Percentiles rank a stretch among this genome's conserved stretches.
These are phyloP conservation scores for Zhuqinia jingwanae DNA, from an alignment of 2,888 invertebrate species.

Conservation along the genomic window DNA sequence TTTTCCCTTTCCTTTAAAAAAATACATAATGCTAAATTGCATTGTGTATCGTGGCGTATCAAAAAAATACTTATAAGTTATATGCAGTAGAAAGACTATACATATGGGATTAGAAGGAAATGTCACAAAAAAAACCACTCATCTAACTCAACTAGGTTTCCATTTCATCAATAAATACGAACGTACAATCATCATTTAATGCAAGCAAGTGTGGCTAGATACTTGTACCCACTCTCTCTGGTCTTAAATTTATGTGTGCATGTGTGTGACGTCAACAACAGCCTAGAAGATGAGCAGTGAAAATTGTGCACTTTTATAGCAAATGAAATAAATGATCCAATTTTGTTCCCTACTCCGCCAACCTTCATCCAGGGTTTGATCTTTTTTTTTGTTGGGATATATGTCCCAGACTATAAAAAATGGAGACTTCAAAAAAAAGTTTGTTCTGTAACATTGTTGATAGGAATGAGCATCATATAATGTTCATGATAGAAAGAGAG, in stretches of 20 bases:
- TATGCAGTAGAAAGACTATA: no score
- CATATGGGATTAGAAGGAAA: no score
- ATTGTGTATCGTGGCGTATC: no score
- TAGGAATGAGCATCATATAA: background rate
- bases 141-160: background rate
- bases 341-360: constrained; percentile 36
- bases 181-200: constrained; percentile 35
- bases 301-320: constrained; percentile 57
- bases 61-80: no score
- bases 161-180: constrained; percentile 51
- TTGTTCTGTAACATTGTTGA: no score
- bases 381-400: background rate
- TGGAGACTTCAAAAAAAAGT: background rate
- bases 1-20: no score
- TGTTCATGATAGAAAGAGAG: background rate
- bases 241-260: constrained; percentile 59
- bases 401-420: background rate
- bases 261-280: constrained; percentile 28
- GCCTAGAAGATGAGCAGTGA: constrained; percentile 36
- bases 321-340: constrained; percentile 65
- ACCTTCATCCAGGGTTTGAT: constrained; percentile 2
- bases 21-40: no score
- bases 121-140: no score
- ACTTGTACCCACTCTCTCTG: background rate
- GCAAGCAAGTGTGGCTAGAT: background rate